Percentiles rank a stretch among this genome's conserved stretches.
Evolutionary conservation across 2,888 invertebrate genomes (phyloP).

Genomic region (Drosophila dives): DNA sequence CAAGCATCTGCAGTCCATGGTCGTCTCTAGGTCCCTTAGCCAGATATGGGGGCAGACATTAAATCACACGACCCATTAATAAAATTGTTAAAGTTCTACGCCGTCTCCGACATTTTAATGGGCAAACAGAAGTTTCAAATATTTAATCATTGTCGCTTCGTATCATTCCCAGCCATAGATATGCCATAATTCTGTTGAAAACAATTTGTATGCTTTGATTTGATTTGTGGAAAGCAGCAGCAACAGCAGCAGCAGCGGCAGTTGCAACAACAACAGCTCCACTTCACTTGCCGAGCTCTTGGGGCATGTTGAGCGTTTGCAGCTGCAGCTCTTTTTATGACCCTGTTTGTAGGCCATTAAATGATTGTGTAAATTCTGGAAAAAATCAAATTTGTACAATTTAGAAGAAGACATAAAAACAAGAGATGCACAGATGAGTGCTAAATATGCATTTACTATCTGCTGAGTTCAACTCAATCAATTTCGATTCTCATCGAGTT

Average conservation of each 20-base stretch:
- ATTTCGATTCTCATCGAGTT: slow-evolving; percentile 2
- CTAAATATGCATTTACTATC: slow-evolving; percentile 15
- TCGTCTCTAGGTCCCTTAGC: slow-evolving; percentile 13
- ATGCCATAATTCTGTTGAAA: slow-evolving; percentile 76
- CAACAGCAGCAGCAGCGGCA: background rate
- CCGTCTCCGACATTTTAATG: slow-evolving; percentile 51
- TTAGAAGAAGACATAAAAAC: slow-evolving; percentile 67
- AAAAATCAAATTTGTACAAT: slow-evolving; percentile 59
- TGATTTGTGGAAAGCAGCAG: slow-evolving; percentile 58
- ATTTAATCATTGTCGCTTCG: slow-evolving; percentile 74
- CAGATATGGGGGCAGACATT: slow-evolving; percentile 57
- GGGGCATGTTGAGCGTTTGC: slow-evolving; percentile 29
- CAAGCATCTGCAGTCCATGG: slow-evolving; percentile 9
- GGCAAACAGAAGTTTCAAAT: slow-evolving; percentile 70
- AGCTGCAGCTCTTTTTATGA: slow-evolving; percentile 61
- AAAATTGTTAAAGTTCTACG: slow-evolving; percentile 67
- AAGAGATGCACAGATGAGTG: slow-evolving; percentile 37
- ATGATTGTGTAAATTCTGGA: slow-evolving; percentile 73
- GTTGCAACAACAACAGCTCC: slow-evolving; percentile 3
- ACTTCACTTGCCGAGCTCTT: slow-evolving; percentile 18
- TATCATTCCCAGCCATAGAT: slow-evolving; percentile 55
- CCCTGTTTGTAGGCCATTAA: slow-evolving; percentile 69
- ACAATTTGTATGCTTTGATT: slow-evolving; percentile 75
- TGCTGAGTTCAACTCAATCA: slow-evolving; percentile 40
- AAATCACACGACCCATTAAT: slow-evolving; percentile 79